Conservation (phyloP, 2,888 invertebrate genomes). For the Epicampocera succincta region DNA sequence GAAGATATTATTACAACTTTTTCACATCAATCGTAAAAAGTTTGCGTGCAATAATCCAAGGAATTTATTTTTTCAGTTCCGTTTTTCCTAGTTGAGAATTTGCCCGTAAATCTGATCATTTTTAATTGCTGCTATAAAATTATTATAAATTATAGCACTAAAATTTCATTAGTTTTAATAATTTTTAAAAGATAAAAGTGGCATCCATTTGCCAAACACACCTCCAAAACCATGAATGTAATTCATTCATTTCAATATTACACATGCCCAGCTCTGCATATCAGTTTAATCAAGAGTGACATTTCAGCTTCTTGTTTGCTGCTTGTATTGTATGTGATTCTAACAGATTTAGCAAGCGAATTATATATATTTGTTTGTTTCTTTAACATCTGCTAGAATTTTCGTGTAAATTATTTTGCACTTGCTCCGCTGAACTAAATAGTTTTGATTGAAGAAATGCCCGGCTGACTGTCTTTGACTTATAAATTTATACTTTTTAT, state of each 20-base stretch:
- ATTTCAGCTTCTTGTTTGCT: conserved; percentile 30
- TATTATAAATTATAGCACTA: conserved; percentile 56
- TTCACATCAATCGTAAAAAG: background rate
- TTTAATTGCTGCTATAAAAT: conserved; percentile 36
- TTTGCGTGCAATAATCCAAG: too few species aligned
- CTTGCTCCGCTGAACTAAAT: conserved; percentile 80
- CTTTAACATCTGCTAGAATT: conserved; percentile 49
- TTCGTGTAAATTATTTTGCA: conserved; percentile 78
- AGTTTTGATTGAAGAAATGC: conserved; percentile 68
- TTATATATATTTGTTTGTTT: conserved; percentile 25
- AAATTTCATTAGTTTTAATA: conserved; percentile 62
- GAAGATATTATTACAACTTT: too few species aligned
- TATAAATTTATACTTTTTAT: conserved; percentile 20
- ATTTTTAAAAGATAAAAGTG: background rate
- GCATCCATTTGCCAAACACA: conserved; percentile 5
- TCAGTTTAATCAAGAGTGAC: conserved; percentile 66
- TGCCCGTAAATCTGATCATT: conserved; percentile 41
- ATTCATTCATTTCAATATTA: background rate
- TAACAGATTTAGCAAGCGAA: conserved; percentile 52
- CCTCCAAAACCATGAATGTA: conserved; percentile 27
- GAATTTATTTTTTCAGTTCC: background rate
- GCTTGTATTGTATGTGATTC: conserved; percentile 7
- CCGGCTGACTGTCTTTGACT: conserved; percentile 36
- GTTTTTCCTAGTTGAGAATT: conserved; percentile 26
- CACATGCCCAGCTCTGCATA: conserved; percentile 41